Percentiles rank a stretch among this genome's conserved stretches.
Evolutionary conservation across 2,797 vertebrate species (phyloP).

Genomic region (Fistularia commersonii): DNA sequence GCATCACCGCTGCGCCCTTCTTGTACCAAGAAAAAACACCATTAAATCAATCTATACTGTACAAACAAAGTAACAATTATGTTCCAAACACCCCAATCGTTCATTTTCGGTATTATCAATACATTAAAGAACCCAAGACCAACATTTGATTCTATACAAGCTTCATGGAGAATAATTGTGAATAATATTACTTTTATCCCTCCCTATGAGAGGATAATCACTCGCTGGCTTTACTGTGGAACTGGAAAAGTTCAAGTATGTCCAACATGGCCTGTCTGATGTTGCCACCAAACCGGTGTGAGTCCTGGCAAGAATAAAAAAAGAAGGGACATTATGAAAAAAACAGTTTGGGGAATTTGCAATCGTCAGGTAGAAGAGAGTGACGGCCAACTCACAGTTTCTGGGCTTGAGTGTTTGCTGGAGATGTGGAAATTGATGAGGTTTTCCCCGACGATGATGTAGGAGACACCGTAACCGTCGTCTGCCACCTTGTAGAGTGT

Average conservation of each 20-base stretch:
- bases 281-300: slow-evolving; percentile 88
- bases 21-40: too few species aligned
- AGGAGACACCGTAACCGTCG: slow-evolving; percentile 96
- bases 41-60: slow-evolving; percentile 12
- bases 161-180: slow-evolving; percentile 27
- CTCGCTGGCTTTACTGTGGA: slow-evolving; percentile 68
- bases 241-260: slow-evolving; percentile 79
- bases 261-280: slow-evolving; percentile 86
- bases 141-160: slow-evolving; percentile 68
- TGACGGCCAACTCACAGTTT: slow-evolving; percentile 79
- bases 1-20: too few species aligned
- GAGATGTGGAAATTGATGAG: slow-evolving; percentile 94
- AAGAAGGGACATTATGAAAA: not conserved
- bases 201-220: slow-evolving; percentile 36
- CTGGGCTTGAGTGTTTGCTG: slow-evolving; percentile 89
- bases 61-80: slow-evolving; percentile 33
- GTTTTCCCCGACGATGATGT: slow-evolving; percentile 87
- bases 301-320: slow-evolving; percentile 78
- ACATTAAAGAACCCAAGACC: slow-evolving; percentile 59
- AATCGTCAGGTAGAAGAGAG: not conserved
- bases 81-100: slow-evolving; percentile 24
- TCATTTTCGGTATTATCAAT: slow-evolving; percentile 45
- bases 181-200: not conserved
- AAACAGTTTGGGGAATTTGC: rapidly evolving
- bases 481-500: slow-evolving; percentile 83